A percentile compares a stretch with the other conserved stretches of the same genome.
phyloP scores from a whole-genome alignment of 2,888 invertebrate genomes.

The Lymantria dispar region DNA sequence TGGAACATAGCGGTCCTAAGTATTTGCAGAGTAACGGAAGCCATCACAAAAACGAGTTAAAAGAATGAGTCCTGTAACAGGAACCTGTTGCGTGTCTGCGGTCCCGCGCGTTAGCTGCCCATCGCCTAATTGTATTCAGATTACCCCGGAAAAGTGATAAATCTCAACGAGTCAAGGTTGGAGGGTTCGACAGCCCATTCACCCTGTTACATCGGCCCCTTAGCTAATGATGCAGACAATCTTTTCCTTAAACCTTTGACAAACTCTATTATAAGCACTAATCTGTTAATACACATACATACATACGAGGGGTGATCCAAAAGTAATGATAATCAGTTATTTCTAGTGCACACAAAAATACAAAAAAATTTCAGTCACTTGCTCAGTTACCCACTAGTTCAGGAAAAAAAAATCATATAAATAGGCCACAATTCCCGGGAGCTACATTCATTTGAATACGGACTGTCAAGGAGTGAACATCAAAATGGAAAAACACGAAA shows the following conservation, averaged over 20 bases:
- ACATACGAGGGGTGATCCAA: no score
- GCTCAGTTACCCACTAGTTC: no score
- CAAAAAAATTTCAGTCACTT: no score
- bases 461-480: no score
- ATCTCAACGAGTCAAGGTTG: slow-evolving; percentile 77
- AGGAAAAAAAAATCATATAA: no score
- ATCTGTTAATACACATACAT: no score
- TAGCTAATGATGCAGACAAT: slow-evolving; percentile 74
- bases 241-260: slow-evolving; percentile 52
- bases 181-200: slow-evolving; percentile 79
- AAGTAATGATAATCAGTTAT: no score
- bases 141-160: slow-evolving; percentile 77
- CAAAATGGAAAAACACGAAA: no score
- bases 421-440: no score
- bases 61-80: slow-evolving; percentile 38
- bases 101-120: slow-evolving; percentile 55
- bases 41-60: slow-evolving; percentile 15
- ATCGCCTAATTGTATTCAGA: slow-evolving; percentile 78
- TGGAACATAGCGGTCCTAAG: slow-evolving; percentile 3
- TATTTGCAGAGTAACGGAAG: slow-evolving; percentile 13
- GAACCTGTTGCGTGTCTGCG: slow-evolving; percentile 61
- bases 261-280: no score
- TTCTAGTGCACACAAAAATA: no score
- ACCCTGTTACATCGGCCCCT: slow-evolving; percentile 75
- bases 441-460: no score